Base-by-base conservation (phyloP, 2,888 invertebrate genomes). In the Craniophora ligustri region DNA sequence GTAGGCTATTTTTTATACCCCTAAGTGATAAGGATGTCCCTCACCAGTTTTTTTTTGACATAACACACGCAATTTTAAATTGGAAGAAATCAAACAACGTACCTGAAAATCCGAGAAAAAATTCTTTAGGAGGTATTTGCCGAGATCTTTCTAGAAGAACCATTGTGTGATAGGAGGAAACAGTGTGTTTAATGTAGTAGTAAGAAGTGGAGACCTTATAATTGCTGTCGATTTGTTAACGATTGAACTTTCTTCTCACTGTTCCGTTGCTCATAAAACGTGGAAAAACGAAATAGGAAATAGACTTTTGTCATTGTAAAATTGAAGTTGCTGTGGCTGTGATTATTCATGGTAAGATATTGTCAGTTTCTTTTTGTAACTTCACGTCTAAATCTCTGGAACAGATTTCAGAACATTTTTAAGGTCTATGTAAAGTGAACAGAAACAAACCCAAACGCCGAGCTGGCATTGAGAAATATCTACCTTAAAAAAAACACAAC, bases 271-370 rank as follows among this genome's bases (percentile, higher is more conserved):
- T 30, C 35, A 44, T 32, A 21, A 39, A 4, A 15, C 8, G n/a
- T 13, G 6, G 19, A 50, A 60, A 42, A 60, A 50, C 60, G 60
- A 55, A n/a, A n/a, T n/a, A n/a, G 60, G 54, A 60, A 55, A 42
- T 39, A 26, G 10, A 47, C 35, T 28, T 46, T 48, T 48, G 48
- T 58, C 35, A 40, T 36, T 57, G 42, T 26, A n/a, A 44, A 53
- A 45, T 31, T 53, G 44, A 45, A 48, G 45, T 49, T 59, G 26
- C 4, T 2, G n/a, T n/a, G n/a, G n/a, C n/a, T 26, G 3, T 26
- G 10, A 10, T 23, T 10, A 23, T 10, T 10, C 3, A 10, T 10
- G 23, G 8, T 4, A 26, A n/a, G 4, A n/a, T 26, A 4, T 3
- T n/a, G n/a, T n/a, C n/a, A n/a, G n/a, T n/a, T n/a, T n/a, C n/a